Evolutionary conservation across 2,113 vertebrate genomes (phyloP).

Genomic region (Rousettus leschenaultii): DNA sequence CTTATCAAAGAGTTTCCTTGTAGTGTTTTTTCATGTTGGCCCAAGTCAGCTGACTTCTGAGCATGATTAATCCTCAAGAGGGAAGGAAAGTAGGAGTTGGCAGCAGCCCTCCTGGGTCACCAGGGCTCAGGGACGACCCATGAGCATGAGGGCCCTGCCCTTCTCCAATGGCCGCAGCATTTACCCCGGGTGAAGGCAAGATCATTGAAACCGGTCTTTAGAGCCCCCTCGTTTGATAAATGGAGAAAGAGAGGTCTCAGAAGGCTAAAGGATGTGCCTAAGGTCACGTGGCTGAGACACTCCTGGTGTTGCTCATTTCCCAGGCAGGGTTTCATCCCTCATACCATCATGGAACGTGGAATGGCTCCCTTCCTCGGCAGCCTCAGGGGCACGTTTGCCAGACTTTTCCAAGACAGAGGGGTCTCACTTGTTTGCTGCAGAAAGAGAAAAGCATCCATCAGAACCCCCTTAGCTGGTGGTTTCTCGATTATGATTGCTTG

Average conservation of each 20-base stretch:
- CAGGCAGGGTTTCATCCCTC: neutral
- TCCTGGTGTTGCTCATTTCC: neutral
- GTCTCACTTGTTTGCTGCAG: slow-evolving; percentile 45
- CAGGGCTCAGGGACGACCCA: neutral
- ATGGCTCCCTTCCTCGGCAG: neutral
- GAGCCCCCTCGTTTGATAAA: neutral
- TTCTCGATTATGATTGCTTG: neutral
- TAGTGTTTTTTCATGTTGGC: neutral
- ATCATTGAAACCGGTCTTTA: neutral
- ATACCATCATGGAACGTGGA: neutral
- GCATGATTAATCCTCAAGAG: neutral
- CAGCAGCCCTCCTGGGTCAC: neutral
- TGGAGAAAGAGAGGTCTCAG: neutral
- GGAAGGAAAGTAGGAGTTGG: neutral
- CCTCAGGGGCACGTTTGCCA: neutral
- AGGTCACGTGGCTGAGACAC: neutral
- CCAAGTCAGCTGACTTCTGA: neutral
- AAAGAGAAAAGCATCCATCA: slow-evolving; percentile 21
- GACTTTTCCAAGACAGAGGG: neutral
- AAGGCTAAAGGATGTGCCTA: neutral
- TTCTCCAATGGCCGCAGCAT: neutral
- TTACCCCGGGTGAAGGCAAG: neutral
- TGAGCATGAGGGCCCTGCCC: neutral
- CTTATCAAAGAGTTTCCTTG: neutral
- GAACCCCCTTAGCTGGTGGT: neutral